These are phyloP conservation scores for Florisuga fusca DNA, from an alignment of 2,797 vertebrate genomes.

Conservation along the genomic window DNA sequence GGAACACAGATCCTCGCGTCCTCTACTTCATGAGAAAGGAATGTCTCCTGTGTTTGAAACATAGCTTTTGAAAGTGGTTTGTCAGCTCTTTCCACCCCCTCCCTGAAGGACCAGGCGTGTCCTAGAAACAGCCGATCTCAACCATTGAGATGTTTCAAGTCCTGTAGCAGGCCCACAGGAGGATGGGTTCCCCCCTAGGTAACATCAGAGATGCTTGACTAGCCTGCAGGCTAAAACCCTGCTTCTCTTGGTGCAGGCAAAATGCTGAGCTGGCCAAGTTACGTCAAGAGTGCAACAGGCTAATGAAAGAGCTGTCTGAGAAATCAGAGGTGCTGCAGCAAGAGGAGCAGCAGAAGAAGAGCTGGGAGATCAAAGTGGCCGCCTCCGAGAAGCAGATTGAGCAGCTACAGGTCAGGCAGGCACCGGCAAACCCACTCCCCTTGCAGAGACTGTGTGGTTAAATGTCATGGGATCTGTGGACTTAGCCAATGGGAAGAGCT, in stretches of 20 bases:
- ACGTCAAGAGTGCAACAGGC: constrained; percentile 89
- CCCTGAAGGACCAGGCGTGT: neutral
- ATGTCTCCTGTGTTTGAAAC: constrained; percentile 50
- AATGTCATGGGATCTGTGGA: neutral
- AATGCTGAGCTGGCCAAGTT: constrained; percentile 94
- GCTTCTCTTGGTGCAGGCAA: constrained; percentile 81
- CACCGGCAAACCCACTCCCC: rapidly evolving
- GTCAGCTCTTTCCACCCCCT: constrained; percentile 1
- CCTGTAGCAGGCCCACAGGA: neutral
- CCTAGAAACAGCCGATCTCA: neutral
- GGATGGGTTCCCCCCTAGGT: neutral
- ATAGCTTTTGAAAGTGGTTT: neutral
- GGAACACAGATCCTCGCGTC: neutral
- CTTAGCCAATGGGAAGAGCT: neutral
- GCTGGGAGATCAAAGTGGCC: constrained; percentile 84
- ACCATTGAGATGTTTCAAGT: neutral
- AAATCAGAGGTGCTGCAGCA: constrained; percentile 85
- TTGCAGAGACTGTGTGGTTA: neutral
- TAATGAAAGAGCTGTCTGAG: constrained; percentile 90
- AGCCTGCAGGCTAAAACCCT: neutral
- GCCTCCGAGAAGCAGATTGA: constrained; percentile 86
- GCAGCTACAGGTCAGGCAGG: constrained; percentile 85
- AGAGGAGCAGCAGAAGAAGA: constrained; percentile 87
- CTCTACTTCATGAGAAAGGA: constrained; percentile 55
- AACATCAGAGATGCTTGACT: neutral